Base-by-base conservation (phyloP, 1,140 invertebrate species). In the Globodera rostochiensis region DNA sequence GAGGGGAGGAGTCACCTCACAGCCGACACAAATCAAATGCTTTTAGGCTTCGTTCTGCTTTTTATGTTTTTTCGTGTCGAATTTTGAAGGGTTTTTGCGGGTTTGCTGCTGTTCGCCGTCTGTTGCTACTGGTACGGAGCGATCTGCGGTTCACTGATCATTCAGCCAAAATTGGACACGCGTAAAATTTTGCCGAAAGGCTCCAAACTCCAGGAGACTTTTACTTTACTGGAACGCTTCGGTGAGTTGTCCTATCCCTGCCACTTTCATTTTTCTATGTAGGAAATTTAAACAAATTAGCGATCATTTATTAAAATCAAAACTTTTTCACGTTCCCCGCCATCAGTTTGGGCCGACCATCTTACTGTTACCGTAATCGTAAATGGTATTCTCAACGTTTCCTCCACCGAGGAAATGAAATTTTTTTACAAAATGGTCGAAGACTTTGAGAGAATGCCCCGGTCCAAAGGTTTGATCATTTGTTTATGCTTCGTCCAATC, bases 331-430 rank as follows among this genome's bases (percentile, higher is more conserved):
- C 69, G 7, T 47, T 19, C 21, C 36, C 19, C 19, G 53, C 21
- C 15, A 36, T 71, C 74, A 80, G 87, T 89, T 49, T 89, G 88
- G 88, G 70, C 80, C 25, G 85, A 89, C 64, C 89, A 89, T 71
- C 87, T 88, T 46, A 84, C 88, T 25, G 88, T 90, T 13, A 89
- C 87, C 4, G 84, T 89, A 36, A 66, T 90, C 19, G 80, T 89
- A 0, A 88, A 89, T 66, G 73, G 67, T 9, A 84, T 86, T 19
- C 81, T 90, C 13, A 81, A 89, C 50, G 83, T 89, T 45, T 21
- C 79, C 8, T 82, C 82, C 46, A 45, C 49, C 7, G 15, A 73
- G 3, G 84, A 89, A 81, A 75, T 82, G 36, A 69, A 69, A 19
- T 50, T 82, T 11, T 86, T 90, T 73, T 79, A 81, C 50, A 64